Evolutionary conservation across 2,113 vertebrate genomes (phyloP).

Genomic region (Struthio camelus): DNA sequence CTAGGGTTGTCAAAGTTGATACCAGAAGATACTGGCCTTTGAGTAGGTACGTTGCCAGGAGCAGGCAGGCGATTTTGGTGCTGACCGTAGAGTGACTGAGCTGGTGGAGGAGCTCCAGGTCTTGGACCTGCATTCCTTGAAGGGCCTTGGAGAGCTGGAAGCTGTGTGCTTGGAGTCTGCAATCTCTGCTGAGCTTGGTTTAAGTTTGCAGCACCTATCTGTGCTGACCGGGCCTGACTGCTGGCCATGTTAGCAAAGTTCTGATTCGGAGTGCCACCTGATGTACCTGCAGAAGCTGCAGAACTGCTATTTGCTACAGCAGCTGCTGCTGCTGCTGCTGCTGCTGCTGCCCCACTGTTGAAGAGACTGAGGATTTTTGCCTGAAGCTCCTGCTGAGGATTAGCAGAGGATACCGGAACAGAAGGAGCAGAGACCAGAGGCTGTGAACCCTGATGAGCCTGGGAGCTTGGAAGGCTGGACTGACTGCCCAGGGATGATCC

Average conservation of each 20-base stretch:
- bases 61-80: conserved; percentile 75
- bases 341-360: conserved; percentile 79
- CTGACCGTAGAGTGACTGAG: conserved; percentile 73
- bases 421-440: conserved; percentile 73
- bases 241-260: conserved; percentile 75
- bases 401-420: conserved; percentile 66
- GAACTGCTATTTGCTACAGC: conserved; percentile 81
- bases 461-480: conserved; percentile 64
- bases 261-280: conserved; percentile 61
- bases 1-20: conserved; percentile 99
- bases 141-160: conserved; percentile 69
- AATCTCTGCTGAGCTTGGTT: conserved; percentile 75
- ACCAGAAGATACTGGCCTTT: conserved; percentile 79
- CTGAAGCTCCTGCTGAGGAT: conserved; percentile 93
- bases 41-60: conserved; percentile 65
- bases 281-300: conserved; percentile 13
- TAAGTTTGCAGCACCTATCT: conserved; percentile 36
- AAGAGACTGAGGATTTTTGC: conserved; percentile 98
- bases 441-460: conserved; percentile 74
- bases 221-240: conserved; percentile 13
- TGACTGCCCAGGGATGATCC: conserved; percentile 74
- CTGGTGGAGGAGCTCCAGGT: conserved; percentile 66
- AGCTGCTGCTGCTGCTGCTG: conserved; percentile 78
- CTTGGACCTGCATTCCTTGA: conserved; percentile 71
- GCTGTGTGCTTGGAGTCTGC: conserved; percentile 74